A percentile compares a stretch with the other conserved stretches of the same genome.
Evolutionary conservation across 2,888 invertebrate genomes (phyloP).

Genomic region (Perizoma affinitatum): DNA sequence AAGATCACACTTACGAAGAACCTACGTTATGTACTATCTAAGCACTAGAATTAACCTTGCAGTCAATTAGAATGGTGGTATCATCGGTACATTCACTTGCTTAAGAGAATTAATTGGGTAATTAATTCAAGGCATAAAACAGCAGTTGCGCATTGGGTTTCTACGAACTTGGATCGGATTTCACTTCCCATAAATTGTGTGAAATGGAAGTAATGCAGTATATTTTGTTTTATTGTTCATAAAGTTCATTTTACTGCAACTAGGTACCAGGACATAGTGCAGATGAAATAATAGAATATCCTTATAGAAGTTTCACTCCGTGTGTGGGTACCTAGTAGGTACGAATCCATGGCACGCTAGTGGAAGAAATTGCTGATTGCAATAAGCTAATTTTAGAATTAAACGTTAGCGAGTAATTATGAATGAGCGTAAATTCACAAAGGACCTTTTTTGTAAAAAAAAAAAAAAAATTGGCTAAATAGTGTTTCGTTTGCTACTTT

Average conservation of each 20-base stretch:
- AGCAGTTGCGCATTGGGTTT: constrained; percentile 49
- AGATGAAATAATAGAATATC: neutral
- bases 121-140: constrained; percentile 40
- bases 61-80: constrained; percentile 34
- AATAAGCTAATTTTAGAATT: too few species aligned
- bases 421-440: too few species aligned
- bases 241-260: constrained; percentile 47
- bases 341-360: too few species aligned
- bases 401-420: too few species aligned
- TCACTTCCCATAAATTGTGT: constrained; percentile 57
- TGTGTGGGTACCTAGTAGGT: too few species aligned
- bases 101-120: constrained; percentile 38
- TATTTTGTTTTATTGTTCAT: constrained; percentile 39
- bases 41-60: constrained; percentile 30
- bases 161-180: constrained; percentile 56
- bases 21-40: neutral
- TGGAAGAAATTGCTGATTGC: too few species aligned
- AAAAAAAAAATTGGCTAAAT: too few species aligned
- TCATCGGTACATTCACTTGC: constrained; percentile 24
- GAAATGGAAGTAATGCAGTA: constrained; percentile 36
- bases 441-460: too few species aligned
- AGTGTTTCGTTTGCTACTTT: too few species aligned
- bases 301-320: constrained; percentile 8
- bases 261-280: constrained; percentile 5
- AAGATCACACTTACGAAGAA: too few species aligned